These are phyloP conservation scores for Meliscaeva auricollis DNA, from an alignment of 2,888 invertebrate genomes.

Conservation along the genomic window DNA sequence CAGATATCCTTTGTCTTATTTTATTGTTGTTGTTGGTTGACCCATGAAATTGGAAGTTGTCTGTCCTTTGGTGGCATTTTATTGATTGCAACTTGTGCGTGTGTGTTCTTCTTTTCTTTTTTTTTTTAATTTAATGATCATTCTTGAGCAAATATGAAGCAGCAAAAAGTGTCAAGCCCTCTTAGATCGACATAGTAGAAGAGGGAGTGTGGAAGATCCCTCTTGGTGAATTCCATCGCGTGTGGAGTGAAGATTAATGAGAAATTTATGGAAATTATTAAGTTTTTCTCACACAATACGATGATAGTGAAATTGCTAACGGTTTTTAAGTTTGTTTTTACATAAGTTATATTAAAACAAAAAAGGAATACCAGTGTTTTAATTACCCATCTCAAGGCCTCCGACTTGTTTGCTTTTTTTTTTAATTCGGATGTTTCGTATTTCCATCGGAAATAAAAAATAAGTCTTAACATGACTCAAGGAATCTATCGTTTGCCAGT, in stretches of 20 bases:
- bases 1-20: conserved; percentile 58
- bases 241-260: conserved; percentile 42
- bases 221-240: conserved; percentile 14
- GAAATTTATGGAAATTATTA: conserved; percentile 25
- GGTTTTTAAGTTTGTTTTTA: conserved; percentile 43
- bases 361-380: conserved; percentile 72
- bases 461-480: conserved; percentile 56
- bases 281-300: conserved; percentile 27
- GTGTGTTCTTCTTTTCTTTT: too few species aligned
- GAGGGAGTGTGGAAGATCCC: conserved; percentile 43
- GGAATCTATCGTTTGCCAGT: conserved; percentile 36
- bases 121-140: conserved; percentile 13
- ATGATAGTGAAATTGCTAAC: conserved; percentile 39
- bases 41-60: conserved; percentile 48
- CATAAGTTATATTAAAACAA: not conserved
- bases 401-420: not conserved
- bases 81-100: conserved; percentile 49
- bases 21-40: not conserved
- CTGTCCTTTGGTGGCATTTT: conserved; percentile 57
- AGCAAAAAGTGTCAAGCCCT: conserved; percentile 38
- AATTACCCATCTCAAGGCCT: not conserved
- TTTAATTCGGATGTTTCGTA: conserved; percentile 4
- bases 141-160: conserved; percentile 33
- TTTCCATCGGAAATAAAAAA: conserved; percentile 8
- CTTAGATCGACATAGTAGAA: conserved; percentile 24